phyloP scores from a whole-genome alignment of 2,113 vertebrate genomes.

The Antechinus stuartii region DNA sequence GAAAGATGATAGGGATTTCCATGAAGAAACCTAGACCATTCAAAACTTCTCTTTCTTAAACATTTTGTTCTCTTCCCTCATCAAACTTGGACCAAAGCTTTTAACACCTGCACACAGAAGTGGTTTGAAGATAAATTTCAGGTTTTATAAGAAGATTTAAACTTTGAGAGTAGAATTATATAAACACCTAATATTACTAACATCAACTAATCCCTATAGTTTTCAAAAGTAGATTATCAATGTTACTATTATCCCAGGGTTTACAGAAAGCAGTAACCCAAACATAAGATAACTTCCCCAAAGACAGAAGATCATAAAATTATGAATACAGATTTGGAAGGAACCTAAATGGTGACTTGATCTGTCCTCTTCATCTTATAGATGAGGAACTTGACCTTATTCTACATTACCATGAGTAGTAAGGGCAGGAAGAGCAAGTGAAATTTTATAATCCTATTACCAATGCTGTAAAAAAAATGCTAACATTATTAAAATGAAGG shows the following conservation, averaged over 20 bases:
- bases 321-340: not conserved
- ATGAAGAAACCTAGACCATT: not conserved
- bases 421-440: not conserved
- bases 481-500: conserved; percentile 40
- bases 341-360: not conserved
- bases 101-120: not conserved
- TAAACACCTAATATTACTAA: not conserved
- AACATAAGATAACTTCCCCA: conserved; percentile 31
- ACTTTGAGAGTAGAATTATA: not conserved
- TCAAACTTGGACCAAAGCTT: conserved; percentile 30
- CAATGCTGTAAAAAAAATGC: not conserved
- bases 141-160: conserved; percentile 40
- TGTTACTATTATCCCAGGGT: conserved; percentile 27
- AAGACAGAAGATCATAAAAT: not conserved
- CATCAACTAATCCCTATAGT: not conserved
- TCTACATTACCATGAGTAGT: not conserved
- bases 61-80: conserved; percentile 13
- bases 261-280: conserved; percentile 21
- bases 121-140: conserved; percentile 37
- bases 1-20: not conserved
- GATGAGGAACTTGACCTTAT: not conserved
- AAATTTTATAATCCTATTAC: conserved; percentile 56
- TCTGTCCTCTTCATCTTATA: not conserved
- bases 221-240: conserved; percentile 8
- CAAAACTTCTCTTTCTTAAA: conserved; percentile 21